phyloP scores from a whole-genome alignment of 2,797 vertebrate species.

The Holocentrus rufus region DNA sequence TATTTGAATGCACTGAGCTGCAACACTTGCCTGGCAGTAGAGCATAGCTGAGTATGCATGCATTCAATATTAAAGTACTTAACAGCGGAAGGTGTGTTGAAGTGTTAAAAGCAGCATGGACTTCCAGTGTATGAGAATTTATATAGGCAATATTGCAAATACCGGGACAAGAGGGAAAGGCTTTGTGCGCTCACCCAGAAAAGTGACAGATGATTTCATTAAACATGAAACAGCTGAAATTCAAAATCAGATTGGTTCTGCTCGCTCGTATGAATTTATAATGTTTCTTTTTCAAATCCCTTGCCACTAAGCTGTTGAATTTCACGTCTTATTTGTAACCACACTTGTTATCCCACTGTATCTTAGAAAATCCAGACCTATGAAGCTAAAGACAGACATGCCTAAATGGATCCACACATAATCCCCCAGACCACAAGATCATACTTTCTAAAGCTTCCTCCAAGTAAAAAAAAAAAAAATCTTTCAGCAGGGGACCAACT shows the following conservation, averaged over 20 bases:
- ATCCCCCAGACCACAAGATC: no score
- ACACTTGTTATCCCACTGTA: neutral
- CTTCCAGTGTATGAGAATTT: neutral
- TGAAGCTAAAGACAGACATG: no score
- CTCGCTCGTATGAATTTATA: conserved; percentile 27
- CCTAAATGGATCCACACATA: no score
- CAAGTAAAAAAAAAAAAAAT: no score
- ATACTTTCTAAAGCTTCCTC: no score
- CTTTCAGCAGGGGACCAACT: no score
- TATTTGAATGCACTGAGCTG: neutral
- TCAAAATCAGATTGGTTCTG: conserved; percentile 25
- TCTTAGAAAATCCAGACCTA: neutral
- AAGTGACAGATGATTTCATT: conserved; percentile 65
- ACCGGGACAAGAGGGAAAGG: conserved; percentile 24
- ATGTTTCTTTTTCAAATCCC: conserved; percentile 18
- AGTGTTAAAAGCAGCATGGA: conserved; percentile 1
- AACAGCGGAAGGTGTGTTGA: conserved; percentile 1
- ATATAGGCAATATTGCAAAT: conserved; percentile 32
- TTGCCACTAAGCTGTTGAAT: neutral
- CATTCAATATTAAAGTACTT: conserved; percentile 46
- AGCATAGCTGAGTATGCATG: conserved; percentile 29
- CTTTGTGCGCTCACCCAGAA: conserved; percentile 16
- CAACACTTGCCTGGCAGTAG: neutral
- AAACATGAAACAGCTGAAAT: conserved; percentile 61
- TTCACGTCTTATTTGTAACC: neutral